Conservation (phyloP, 2,797 vertebrate genomes). For the Sciurus vulgaris region DNA sequence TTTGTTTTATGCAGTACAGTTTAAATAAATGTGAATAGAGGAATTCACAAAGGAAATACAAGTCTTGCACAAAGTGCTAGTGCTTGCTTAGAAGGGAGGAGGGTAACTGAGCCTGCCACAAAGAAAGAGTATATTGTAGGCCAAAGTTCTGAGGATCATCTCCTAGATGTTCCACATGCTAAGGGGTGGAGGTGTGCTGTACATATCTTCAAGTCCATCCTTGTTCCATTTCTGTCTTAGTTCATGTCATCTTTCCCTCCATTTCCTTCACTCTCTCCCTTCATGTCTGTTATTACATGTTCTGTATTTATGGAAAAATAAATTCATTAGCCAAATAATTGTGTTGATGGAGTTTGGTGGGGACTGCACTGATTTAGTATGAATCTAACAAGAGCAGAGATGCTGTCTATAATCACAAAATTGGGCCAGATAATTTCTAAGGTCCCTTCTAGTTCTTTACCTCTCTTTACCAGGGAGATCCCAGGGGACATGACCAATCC, state of each 20-base stretch:
- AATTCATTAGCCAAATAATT: neutral
- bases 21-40: neutral
- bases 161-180: neutral
- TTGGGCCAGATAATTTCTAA: neutral
- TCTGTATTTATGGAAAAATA: neutral
- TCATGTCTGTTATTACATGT: neutral
- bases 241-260: neutral
- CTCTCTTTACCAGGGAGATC: neutral
- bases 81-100: neutral
- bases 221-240: neutral
- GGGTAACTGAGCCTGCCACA: neutral
- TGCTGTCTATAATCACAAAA: neutral
- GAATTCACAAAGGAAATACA: neutral
- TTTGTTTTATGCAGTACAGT: neutral
- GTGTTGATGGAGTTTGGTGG: neutral
- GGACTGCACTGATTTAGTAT: neutral
- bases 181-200: neutral
- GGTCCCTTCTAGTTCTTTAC: neutral
- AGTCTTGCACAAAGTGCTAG: neutral
- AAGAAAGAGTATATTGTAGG: neutral
- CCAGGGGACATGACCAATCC: neutral
- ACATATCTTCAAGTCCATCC: neutral
- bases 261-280: fast-evolving
- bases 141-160: neutral
- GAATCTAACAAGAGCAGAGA: neutral